Conservation (phyloP, 2,888 invertebrate species). For the Chrysolina oricalcia region DNA sequence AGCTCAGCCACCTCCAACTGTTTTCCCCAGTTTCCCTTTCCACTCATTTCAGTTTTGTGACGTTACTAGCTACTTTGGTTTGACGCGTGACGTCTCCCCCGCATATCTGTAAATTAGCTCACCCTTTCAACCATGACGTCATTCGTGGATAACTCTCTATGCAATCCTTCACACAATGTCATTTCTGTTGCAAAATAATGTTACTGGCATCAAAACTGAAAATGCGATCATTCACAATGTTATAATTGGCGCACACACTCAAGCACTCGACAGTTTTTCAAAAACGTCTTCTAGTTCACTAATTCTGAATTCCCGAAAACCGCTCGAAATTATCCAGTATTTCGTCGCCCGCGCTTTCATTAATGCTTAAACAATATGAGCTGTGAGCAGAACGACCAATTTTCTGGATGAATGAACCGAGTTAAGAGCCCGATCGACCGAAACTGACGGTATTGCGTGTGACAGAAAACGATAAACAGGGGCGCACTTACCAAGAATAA, state of each 20-base stretch:
- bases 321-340: not conserved
- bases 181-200: no score
- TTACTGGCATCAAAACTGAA: not conserved
- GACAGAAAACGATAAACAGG: constrained; percentile 45
- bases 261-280: not conserved
- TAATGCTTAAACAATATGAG: constrained; percentile 41
- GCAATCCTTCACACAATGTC: no score
- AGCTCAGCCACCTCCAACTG: no score
- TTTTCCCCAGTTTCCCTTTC: no score
- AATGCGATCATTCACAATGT: not conserved
- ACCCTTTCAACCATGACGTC: no score
- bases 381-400: constrained; percentile 52
- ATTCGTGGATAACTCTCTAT: no score
- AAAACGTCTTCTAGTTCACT: not conserved
- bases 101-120: no score
- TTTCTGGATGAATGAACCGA: constrained; percentile 57
- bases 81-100: no score
- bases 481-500: constrained; percentile 31
- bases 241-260: not conserved
- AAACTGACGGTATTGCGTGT: constrained; percentile 57
- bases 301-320: not conserved
- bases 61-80: no score
- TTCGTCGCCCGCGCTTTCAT: not conserved
- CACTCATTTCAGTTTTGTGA: no score
- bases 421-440: constrained; percentile 52